Evolutionary conservation across 2,797 vertebrate species (phyloP).

Genomic region (Gobionotothen gibberifrons): DNA sequence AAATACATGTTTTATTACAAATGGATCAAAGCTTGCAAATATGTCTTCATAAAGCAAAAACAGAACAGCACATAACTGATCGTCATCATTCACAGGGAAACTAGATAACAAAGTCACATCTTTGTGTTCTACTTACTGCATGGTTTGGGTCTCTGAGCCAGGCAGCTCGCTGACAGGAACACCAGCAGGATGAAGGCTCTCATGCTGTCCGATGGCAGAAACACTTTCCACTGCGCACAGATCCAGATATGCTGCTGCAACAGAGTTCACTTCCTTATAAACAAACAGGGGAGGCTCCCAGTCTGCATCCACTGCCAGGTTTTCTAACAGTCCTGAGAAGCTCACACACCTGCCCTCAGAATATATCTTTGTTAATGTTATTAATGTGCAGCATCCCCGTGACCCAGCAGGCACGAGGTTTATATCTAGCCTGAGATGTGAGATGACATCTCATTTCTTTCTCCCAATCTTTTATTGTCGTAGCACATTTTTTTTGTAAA

Average conservation of each 20-base stretch:
- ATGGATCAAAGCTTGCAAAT: background rate
- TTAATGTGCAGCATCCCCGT: background rate
- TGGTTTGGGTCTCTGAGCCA: conserved; percentile 63
- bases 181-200: conserved; percentile 49
- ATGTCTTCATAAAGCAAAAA: background rate
- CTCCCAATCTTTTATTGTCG: no score
- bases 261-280: conserved; percentile 54
- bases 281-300: conserved; percentile 2
- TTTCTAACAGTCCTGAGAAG: conserved; percentile 20
- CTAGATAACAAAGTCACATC: background rate
- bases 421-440: background rate
- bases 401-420: background rate
- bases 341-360: background rate
- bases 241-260: background rate
- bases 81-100: background rate
- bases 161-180: conserved; percentile 48
- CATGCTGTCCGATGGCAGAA: conserved; percentile 43
- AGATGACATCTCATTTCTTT: no score
- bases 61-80: background rate
- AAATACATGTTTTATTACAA: background rate
- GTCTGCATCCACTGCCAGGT: conserved; percentile 20
- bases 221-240: background rate
- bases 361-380: background rate
- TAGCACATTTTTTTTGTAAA: no score
- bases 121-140: conserved; percentile 72